Evolutionary conservation across 2,797 vertebrate genomes (phyloP), one percentile per base, ranked within the genome.

Genomic region (Orientallactaga sibirica): DNA sequence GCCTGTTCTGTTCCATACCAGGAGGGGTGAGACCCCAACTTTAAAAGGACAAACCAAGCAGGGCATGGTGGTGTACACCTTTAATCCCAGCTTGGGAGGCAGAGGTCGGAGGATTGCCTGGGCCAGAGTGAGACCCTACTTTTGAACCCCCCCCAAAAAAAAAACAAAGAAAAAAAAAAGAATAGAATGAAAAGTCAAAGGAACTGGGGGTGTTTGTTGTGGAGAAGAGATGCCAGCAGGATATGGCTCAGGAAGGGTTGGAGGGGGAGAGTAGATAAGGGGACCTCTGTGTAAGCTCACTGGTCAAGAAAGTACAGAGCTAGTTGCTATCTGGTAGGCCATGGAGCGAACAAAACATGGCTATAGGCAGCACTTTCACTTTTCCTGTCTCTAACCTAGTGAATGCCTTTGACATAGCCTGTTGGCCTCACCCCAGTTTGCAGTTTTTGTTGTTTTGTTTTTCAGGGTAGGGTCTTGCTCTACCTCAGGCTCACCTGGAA

Each of bases 131-230:
- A 52, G 52, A 52, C 52, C 52, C 52, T 52, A 52, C 52, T 12
- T 52, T 37, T 37, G 33, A 37, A 37, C 33, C 33, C 33, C 33
- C 33, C 33, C 33, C 33, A 37, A 52, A 12, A 52, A 52, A 52
- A 52, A 52, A 12, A 52, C 4, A 52, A 52, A 52, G 11, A 52
- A 52, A 52, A 52, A 52, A 52, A 52, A 52, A 52, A 52, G 52
- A 52, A 2, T 6, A 55, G 43, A 75, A 66, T 20, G 27, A 74
- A 52, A 78, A 27, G 55, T 61, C 55, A 29, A 22, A n/a, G 74
- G 92, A 81, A 48, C 55, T 75, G 22, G 29, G 64, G 20, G 27
- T 48, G 19, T 92, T 76, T 66, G 25, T 85, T 95, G 8, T 93
- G 24, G 75, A 93, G 82, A 80, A 43, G 25, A 67, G 52, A 86